A percentile compares a stretch with the other conserved stretches of the same genome.
These are phyloP conservation scores for Chorisops tibialis DNA, from an alignment of 2,888 invertebrate species.

Conservation along the genomic window DNA sequence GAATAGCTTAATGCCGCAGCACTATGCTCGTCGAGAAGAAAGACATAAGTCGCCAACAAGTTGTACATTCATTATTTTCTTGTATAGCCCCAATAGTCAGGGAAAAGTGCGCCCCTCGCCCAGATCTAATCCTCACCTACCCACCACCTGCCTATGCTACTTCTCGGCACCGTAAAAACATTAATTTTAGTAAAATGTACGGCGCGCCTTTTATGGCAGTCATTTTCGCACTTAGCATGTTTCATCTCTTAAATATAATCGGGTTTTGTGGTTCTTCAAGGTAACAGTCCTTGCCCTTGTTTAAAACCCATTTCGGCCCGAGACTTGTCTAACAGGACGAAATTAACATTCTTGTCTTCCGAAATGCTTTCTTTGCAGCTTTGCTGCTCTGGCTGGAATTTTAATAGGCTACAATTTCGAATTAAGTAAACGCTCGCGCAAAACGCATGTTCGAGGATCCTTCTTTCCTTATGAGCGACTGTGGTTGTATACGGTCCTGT, in stretches of 20 bases:
- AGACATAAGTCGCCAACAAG: not conserved
- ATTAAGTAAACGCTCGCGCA: slow-evolving; percentile 2
- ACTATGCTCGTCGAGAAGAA: not conserved
- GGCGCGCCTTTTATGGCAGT: slow-evolving; percentile 22
- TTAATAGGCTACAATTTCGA: slow-evolving; percentile 14
- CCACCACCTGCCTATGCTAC: not conserved
- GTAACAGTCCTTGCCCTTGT: slow-evolving; percentile 16
- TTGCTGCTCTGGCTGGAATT: slow-evolving; percentile 13
- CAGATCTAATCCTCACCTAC: not conserved
- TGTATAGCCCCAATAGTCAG: not conserved
- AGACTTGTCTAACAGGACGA: slow-evolving; percentile 19
- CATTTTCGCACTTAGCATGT: slow-evolving; percentile 26
- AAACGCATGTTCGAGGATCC: not conserved
- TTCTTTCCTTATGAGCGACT: too few species aligned
- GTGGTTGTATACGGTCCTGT: not conserved
- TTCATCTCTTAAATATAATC: slow-evolving; percentile 27
- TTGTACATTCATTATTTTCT: not conserved
- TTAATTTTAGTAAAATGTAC: slow-evolving; percentile 24
- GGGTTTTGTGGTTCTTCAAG: slow-evolving; percentile 13
- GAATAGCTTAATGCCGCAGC: not conserved
- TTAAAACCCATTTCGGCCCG: slow-evolving; percentile 13
- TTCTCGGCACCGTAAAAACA: slow-evolving; percentile 3
- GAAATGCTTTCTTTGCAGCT: slow-evolving; percentile 19
- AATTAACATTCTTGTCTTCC: slow-evolving; percentile 24
- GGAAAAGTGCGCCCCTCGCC: not conserved